These are phyloP conservation scores for Labeo calbasu DNA, from an alignment of 2,797 vertebrate species.

Conservation along the genomic window DNA sequence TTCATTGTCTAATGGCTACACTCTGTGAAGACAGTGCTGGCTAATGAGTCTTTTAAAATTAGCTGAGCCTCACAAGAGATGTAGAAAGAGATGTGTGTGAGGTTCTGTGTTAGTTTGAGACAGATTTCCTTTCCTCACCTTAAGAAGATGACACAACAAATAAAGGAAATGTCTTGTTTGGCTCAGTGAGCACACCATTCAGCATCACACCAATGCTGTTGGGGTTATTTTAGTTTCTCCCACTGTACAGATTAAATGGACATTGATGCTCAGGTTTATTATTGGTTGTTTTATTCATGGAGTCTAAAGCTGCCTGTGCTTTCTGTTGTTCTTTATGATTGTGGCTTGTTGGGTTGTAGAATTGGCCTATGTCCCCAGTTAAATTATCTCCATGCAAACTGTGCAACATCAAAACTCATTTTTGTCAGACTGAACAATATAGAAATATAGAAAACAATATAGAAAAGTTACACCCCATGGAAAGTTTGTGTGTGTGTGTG, in stretches of 20 bases:
- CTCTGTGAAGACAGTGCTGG: constrained; percentile 11
- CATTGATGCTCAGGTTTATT: not conserved
- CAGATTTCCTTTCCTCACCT: not conserved
- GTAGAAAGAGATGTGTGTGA: constrained; percentile 67
- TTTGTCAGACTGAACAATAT: not conserved
- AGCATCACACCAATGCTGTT: not conserved
- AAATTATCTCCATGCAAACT: not conserved
- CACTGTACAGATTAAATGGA: not conserved
- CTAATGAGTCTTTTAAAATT: constrained; percentile 71
- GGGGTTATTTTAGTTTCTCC: not conserved
- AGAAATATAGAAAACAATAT: not conserved
- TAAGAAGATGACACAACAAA: not conserved
- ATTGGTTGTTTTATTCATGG: not conserved
- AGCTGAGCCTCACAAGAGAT: constrained; percentile 58
- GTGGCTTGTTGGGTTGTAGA: not conserved
- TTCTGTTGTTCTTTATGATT: not conserved
- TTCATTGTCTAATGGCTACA: constrained; percentile 49
- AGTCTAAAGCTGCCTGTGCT: not conserved
- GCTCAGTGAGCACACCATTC: not conserved
- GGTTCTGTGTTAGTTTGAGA: constrained; percentile 66
- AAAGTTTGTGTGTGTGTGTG: not conserved
- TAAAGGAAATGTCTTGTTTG: constrained; percentile 2
- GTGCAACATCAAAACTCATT: not conserved
- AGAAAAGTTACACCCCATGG: not conserved
- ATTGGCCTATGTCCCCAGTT: not conserved